Base-by-base conservation (phyloP, 1,140 invertebrate species). In the Drosophila sp. region DNA sequence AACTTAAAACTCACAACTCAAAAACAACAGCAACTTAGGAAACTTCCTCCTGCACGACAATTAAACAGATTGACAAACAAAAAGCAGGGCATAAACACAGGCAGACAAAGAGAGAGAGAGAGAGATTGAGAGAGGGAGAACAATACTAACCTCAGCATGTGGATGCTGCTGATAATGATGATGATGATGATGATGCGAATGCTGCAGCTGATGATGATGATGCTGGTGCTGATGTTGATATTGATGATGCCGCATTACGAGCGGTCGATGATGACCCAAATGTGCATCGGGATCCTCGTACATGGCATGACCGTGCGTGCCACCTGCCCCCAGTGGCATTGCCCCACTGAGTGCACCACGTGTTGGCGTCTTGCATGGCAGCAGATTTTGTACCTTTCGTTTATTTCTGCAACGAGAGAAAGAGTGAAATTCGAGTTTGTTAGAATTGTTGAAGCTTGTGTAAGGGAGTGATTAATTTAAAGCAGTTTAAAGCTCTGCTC, bases 361-460 rank as follows among this genome's bases (percentile, higher is more conserved):
- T 14, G 94, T 94, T 34, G 94, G 94, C 45, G 93, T 94, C 91
- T 95, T 95, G 92, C 94, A 95, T 16, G 94, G 95, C 71, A 95
- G 92, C 72, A 95, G 93, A 75, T 94, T 95, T 92, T 95, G 94
- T 90, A 95, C 94, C 94, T 95, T 95, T 84, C 94, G 93, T 89
- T 95, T 95, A 90, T 95, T 94, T 90, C 95, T 95, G 93, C 93
- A 90, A 93, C 91, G 79, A 29, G 27, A 29, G 27, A 29, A 7
- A 29, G 61, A 27, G 71, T 11, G 27, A 27, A n/a, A n/a, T n/a
- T n/a, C n/a, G n/a, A n/a, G n/a, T n/a, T n/a, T n/a, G 36, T 51
- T 51, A 62, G 13, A 40, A 51, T 41, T 25, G 34, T 40, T 46
- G 1, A 7, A n/a, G 13, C 13, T 29, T 21, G 21, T 2, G 7